Conservation (phyloP, 2,888 invertebrate species). For the Falcaria lacertinaria region DNA sequence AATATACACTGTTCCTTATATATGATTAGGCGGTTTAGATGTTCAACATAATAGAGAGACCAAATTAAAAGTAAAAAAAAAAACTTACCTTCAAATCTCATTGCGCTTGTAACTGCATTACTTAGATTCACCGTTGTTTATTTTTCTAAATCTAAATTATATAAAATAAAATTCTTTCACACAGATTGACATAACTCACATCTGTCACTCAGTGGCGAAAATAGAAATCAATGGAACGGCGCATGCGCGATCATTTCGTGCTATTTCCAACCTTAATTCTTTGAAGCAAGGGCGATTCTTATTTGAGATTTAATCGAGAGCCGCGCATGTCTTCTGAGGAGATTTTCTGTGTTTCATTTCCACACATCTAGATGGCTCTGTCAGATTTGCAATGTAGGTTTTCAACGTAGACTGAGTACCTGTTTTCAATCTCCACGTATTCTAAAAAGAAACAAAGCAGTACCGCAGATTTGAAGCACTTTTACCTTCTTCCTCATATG, state of each 20-base stretch:
- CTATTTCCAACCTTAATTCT: slow-evolving; percentile 16
- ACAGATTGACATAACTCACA: slow-evolving; percentile 8
- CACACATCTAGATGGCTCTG: slow-evolving; percentile 38
- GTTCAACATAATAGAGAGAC: too few relatives aligned
- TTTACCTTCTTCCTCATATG: too few relatives aligned
- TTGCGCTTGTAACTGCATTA: slow-evolving; percentile 29
- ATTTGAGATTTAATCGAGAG: slow-evolving; percentile 5
- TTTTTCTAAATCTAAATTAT: not conserved
- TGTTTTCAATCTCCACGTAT: too few relatives aligned
- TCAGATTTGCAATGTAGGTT: slow-evolving; percentile 3
- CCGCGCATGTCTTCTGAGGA: slow-evolving; percentile 49
- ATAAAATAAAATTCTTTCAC: not conserved
- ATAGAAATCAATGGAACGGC: slow-evolving; percentile 65
- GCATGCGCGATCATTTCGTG: slow-evolving; percentile 48
- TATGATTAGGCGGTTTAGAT: too few relatives aligned
- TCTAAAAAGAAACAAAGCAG: too few relatives aligned
- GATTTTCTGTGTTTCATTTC: slow-evolving; percentile 4
- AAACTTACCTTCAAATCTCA: slow-evolving; percentile 51
- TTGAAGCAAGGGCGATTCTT: slow-evolving; percentile 3
- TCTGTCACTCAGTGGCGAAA: slow-evolving; percentile 38
- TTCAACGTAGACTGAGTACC: too few relatives aligned
- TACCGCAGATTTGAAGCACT: too few relatives aligned
- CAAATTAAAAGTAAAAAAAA: not conserved
- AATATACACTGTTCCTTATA: too few relatives aligned
- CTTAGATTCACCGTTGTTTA: slow-evolving; percentile 27